phyloP scores from a whole-genome alignment of 2,888 invertebrate species.

The Cyclophora punctaria region DNA sequence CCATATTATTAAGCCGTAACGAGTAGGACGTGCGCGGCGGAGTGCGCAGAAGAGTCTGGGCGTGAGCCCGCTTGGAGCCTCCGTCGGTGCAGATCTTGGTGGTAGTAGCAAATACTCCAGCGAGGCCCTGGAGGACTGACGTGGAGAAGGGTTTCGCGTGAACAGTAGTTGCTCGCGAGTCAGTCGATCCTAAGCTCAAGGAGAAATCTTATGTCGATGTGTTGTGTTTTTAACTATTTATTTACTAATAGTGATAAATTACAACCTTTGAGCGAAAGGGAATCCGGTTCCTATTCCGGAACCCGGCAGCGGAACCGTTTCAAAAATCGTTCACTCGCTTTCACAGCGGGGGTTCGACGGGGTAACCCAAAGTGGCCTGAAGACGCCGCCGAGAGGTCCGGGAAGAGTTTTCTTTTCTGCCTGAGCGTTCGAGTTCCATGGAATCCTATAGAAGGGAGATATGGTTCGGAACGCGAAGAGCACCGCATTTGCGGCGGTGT shows the following conservation, averaged over 20 bases:
- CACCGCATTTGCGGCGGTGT: too few relatives aligned
- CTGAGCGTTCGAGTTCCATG: constrained; percentile 42
- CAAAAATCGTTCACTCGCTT: constrained; percentile 46
- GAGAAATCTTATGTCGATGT: too few relatives aligned
- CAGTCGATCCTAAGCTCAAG: too few relatives aligned
- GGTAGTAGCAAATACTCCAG: constrained; percentile 83
- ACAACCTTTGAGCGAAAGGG: constrained; percentile 65
- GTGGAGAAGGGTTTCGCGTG: constrained; percentile 70
- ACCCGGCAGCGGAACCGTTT: constrained; percentile 73
- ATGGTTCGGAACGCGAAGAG: too few relatives aligned
- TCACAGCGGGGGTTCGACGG: constrained; percentile 30
- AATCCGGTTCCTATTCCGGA: constrained; percentile 77
- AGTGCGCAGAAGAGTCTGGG: constrained; percentile 77
- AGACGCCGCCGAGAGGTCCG: constrained; percentile 72
- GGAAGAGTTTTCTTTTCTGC: constrained; percentile 62
- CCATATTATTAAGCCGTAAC: constrained; percentile 67
- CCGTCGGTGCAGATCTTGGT: constrained; percentile 78
- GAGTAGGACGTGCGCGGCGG: constrained; percentile 71
- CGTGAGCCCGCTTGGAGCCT: constrained; percentile 65
- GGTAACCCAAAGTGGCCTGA: constrained; percentile 68
- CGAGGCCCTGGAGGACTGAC: constrained; percentile 76
- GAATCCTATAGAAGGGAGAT: too few relatives aligned
- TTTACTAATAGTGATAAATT: constrained; percentile 29
- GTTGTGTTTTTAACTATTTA: too few relatives aligned
- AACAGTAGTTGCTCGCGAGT: constrained; percentile 60